phyloP scores from a whole-genome alignment of 2,113 vertebrate genomes.

The Stictonetta naevosa region DNA sequence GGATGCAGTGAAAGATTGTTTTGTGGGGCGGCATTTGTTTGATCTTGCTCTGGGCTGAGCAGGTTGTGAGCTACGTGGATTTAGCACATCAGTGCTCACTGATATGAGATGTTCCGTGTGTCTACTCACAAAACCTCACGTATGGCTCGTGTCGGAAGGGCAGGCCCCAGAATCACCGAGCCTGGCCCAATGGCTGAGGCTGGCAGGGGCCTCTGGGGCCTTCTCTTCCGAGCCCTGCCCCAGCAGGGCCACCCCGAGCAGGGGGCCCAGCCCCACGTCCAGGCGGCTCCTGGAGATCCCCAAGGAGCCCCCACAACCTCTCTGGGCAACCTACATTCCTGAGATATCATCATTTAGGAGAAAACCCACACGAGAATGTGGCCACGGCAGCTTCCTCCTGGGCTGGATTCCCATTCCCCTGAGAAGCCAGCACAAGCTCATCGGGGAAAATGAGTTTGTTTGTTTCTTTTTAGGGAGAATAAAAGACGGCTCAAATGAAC shows the following conservation, averaged over 20 bases:
- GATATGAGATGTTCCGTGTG: not conserved
- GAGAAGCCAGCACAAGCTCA: not conserved
- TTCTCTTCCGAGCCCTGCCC: too few species aligned
- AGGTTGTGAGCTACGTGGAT: not conserved
- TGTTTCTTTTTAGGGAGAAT: not conserved
- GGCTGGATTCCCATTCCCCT: not conserved
- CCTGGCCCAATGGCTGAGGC: not conserved
- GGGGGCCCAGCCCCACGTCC: too few species aligned
- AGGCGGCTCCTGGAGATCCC: too few species aligned
- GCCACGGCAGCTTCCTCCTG: not conserved
- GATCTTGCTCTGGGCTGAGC: not conserved
- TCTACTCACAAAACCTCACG: too few species aligned
- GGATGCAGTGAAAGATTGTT: not conserved
- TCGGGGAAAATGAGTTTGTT: not conserved
- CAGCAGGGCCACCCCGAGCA: too few species aligned
- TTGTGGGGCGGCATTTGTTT: not conserved
- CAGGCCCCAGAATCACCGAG: too few species aligned
- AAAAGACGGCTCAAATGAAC: not conserved
- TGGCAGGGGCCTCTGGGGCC: not conserved
- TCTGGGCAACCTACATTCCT: too few species aligned
- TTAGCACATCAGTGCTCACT: not conserved
- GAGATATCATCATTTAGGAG: too few species aligned
- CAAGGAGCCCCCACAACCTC: too few species aligned
- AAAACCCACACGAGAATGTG: not conserved
- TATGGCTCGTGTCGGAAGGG: too few species aligned